These are phyloP conservation scores for Ploceus nigricollis DNA, from an alignment of 2,113 vertebrate genomes.

Conservation along the genomic window DNA sequence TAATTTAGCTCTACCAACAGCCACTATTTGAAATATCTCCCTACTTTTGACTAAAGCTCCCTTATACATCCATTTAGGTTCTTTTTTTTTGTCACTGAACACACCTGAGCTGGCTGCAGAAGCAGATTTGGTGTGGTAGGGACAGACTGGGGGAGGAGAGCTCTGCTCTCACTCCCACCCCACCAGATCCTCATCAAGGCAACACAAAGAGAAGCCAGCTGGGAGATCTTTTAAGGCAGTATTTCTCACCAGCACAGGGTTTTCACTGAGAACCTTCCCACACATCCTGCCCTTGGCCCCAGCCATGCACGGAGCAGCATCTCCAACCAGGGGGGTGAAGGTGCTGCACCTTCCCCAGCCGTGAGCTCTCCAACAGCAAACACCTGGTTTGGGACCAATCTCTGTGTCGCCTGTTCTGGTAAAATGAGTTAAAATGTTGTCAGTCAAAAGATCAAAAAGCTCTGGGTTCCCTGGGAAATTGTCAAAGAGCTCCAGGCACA, in stretches of 20 bases:
- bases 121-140: neutral
- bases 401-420: rapidly evolving
- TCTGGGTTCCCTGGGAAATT: neutral
- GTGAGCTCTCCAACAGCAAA: neutral
- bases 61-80: neutral
- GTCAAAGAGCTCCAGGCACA: neutral
- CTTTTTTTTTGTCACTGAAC: neutral
- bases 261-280: neutral
- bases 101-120: neutral
- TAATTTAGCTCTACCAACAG: neutral
- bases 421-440: neutral
- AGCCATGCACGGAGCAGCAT: neutral
- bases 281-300: neutral
- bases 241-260: neutral
- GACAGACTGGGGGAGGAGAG: neutral
- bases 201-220: neutral
- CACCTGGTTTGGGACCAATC: rapidly evolving
- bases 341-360: neutral
- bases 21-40: neutral
- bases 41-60: neutral
- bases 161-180: neutral
- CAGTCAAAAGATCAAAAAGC: neutral
- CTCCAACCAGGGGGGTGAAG: neutral
- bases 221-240: neutral
- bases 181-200: neutral